Evolutionary conservation across 2,888 invertebrate genomes (phyloP).

Genomic region (Terebella lapidaria): DNA sequence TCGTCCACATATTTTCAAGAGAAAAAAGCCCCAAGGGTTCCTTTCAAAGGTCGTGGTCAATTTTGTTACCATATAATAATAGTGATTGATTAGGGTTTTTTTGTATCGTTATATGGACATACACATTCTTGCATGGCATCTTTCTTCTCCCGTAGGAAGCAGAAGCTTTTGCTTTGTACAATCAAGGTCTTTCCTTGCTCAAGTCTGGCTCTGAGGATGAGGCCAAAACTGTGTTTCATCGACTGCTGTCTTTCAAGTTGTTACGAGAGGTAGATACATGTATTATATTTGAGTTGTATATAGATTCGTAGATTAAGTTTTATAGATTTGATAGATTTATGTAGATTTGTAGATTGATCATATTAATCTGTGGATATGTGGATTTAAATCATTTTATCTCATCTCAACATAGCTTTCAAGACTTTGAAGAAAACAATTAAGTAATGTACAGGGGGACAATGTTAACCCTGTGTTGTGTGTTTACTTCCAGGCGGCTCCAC

Average conservation of each 20-base stretch:
- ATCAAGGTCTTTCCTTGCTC: constrained; percentile 69
- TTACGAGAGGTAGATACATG: constrained; percentile 37
- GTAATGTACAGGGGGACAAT: too few species aligned
- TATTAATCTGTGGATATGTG: not conserved
- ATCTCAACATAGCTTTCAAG: too few species aligned
- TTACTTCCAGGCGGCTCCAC: constrained; percentile 10
- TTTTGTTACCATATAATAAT: too few species aligned
- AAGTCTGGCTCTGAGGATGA: constrained; percentile 64
- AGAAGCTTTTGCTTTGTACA: constrained; percentile 73
- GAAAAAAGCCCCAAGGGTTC: too few species aligned
- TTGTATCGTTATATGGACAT: too few species aligned
- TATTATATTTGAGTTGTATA: not conserved
- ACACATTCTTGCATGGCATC: too few species aligned
- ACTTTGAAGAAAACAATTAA: too few species aligned
- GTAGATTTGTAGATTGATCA: not conserved
- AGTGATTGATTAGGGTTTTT: too few species aligned
- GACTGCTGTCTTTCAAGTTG: constrained; percentile 56
- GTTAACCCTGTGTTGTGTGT: constrained; percentile 1
- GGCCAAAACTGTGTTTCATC: constrained; percentile 66
- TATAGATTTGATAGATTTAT: not conserved
- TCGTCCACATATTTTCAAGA: too few species aligned
- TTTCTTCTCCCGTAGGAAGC: too few species aligned
- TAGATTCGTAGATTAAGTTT: not conserved
- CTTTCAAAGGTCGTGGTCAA: too few species aligned
- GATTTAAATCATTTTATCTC: too few species aligned